These are phyloP conservation scores for Anhinga anhinga DNA, from an alignment of 2,113 vertebrate genomes.

Conservation along the genomic window DNA sequence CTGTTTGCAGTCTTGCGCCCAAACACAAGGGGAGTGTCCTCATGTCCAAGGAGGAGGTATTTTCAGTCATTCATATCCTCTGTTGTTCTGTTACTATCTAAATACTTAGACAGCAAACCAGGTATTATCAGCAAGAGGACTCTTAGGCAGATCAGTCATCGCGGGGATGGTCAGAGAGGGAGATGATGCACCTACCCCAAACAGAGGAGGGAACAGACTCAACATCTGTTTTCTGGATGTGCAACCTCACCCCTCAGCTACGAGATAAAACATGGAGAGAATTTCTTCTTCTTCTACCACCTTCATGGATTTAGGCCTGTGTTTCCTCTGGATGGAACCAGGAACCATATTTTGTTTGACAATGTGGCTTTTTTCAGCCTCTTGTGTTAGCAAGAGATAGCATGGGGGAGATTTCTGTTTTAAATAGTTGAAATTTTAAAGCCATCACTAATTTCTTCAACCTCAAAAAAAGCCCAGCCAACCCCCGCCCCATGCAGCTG, in stretches of 20 bases:
- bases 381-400: neutral
- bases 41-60: neutral
- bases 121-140: neutral
- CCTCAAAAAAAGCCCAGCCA: neutral
- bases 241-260: neutral
- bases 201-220: neutral
- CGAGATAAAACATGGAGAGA: neutral
- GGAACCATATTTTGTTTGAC: neutral
- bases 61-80: neutral
- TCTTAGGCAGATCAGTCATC: neutral
- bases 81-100: neutral
- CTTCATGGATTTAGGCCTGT: neutral
- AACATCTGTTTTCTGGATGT: neutral
- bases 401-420: neutral
- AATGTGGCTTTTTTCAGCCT: neutral
- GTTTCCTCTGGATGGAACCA: neutral
- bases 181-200: neutral
- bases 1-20: neutral
- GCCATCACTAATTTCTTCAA: neutral
- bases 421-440: neutral
- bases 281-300: neutral
- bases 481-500: neutral
- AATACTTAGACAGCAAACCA: neutral
- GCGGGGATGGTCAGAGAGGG: neutral
- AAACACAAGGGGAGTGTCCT: neutral